Evolutionary conservation across 2,113 vertebrate species (phyloP), one percentile per base, ranked within the genome.

Genomic region (Microcebus lehilahytsara): DNA sequence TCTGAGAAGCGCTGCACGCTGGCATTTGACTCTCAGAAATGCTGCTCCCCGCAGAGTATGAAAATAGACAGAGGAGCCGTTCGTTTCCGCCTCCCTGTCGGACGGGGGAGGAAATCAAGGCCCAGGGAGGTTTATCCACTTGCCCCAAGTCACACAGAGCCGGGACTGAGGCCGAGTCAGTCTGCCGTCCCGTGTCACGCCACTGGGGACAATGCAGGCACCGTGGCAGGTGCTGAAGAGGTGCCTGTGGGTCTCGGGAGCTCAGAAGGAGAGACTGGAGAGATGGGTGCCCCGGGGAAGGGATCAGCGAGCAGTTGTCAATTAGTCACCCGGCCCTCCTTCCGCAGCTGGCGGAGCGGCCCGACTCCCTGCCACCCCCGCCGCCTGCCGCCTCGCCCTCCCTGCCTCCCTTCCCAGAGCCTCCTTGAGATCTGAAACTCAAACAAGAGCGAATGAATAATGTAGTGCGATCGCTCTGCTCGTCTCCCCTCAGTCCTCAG

Each of bases 401-500:
- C 46, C 85, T 69, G 23, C 85, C 53, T 79, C 93, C 67, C 75
- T 62, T 92, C 37, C 93, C 93, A 17, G 37, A 89, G 81, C 88
- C 93, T 96, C 92, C 95, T 83, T 0, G 1, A 93, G 98, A 98
- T 98, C 96, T 98, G 98, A 98, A 98, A 97, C 98, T 98, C 98
- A 98, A 98, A 98, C 98, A 98, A 98, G 98, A 97, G 97, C 6
- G 96, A 93, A 99, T 99, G 99, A 99, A 99, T 99, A 99, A 99
- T 99, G 98, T 86, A 99, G 98, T 37, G 97, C 4, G 49, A 97
- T 98, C 71, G 96, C 98, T 98, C 98, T 97, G 98, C 96, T 98
- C 98, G 98, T 98, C 98, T 98, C 99, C 99, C 99, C 98, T 99
- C 98, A 98, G 98, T 99, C 99, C 99, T 99, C 98, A 91, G 99